Conservation (phyloP, 2,113 vertebrate genomes). For the Thomomys bottae region DNA sequence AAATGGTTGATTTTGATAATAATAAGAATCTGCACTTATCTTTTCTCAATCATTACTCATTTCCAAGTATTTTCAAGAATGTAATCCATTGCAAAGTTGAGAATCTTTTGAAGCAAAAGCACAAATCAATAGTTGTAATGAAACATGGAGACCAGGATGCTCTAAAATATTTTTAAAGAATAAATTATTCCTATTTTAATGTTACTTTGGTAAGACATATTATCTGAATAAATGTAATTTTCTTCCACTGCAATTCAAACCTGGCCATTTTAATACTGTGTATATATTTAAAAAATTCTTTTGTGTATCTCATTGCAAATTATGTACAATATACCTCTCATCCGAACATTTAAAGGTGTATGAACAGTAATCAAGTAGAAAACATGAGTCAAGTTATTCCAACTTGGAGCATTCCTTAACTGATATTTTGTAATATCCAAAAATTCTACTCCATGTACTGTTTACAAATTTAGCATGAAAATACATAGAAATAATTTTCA, state of each 20-base stretch:
- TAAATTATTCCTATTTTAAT: constrained; percentile 53
- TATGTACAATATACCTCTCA: not conserved
- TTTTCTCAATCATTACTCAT: constrained; percentile 12
- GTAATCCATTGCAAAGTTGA: not conserved
- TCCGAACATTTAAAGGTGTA: constrained; percentile 62
- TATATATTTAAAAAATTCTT: constrained; percentile 52
- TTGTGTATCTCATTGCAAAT: constrained; percentile 32
- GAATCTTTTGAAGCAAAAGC: not conserved
- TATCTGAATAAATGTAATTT: not conserved
- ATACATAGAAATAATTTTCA: constrained; percentile 62
- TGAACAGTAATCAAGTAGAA: constrained; percentile 49
- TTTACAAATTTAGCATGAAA: constrained; percentile 63
- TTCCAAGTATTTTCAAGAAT: constrained; percentile 34
- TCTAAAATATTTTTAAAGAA: constrained; percentile 43
- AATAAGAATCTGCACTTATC: not conserved
- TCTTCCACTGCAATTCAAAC: constrained; percentile 34
- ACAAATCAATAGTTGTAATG: not conserved
- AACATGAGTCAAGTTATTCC: constrained; percentile 55
- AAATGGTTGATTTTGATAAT: not conserved
- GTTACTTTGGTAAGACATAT: constrained; percentile 36
- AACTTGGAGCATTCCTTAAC: constrained; percentile 64
- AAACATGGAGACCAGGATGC: not conserved
- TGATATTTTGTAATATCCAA: constrained; percentile 59
- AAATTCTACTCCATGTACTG: constrained; percentile 1
- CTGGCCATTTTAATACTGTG: constrained; percentile 42